Evolutionary conservation across 1,140 invertebrate genomes (phyloP), one percentile per base, ranked within the genome.

Genomic region (Anastatus disparis): DNA sequence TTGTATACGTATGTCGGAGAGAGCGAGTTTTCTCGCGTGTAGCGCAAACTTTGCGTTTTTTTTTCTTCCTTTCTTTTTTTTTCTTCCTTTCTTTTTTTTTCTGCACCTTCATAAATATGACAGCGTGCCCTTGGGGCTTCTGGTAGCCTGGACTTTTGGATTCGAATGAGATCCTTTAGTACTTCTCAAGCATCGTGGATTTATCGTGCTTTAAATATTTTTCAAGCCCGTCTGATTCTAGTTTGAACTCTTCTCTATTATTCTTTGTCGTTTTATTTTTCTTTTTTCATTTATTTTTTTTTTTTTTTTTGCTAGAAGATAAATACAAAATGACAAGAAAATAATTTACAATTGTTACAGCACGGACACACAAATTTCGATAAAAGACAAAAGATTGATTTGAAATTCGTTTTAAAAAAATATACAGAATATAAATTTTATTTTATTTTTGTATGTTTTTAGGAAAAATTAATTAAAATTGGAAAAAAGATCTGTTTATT

Each of bases 61-160:
- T n/a, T n/a, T n/a, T n/a, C n/a, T n/a, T n/a, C n/a, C n/a, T n/a
- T n/a, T n/a, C n/a, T n/a, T n/a, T n/a, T n/a, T n/a, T n/a, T n/a
- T n/a, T n/a, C n/a, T n/a, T n/a, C n/a, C n/a, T n/a, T n/a, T n/a
- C n/a, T n/a, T n/a, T n/a, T n/a, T n/a, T n/a, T n/a, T n/a, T n/a
- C n/a, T n/a, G n/a, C 55, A 61, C 68, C 46, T 71, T 72, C 67
- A 75, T 72, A 76, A 76, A 76, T 73, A 74, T 72, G 70, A 71
- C 73, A 75, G 46, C 56, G 31, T 50, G 63, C 70, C 75, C 71
- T 76, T 74, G 71, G 62, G 72, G 58, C 52, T 74, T 63, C 46
- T 1, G 29, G 9, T 24, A 4, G 3, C 29, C 31, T n/a, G 2
- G 15, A 3, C 0, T n/a, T 31, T n/a, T 15, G 26, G 31, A 63